These are phyloP conservation scores for Cydia splendana DNA, from an alignment of 1,140 invertebrate species.

Conservation along the genomic window DNA sequence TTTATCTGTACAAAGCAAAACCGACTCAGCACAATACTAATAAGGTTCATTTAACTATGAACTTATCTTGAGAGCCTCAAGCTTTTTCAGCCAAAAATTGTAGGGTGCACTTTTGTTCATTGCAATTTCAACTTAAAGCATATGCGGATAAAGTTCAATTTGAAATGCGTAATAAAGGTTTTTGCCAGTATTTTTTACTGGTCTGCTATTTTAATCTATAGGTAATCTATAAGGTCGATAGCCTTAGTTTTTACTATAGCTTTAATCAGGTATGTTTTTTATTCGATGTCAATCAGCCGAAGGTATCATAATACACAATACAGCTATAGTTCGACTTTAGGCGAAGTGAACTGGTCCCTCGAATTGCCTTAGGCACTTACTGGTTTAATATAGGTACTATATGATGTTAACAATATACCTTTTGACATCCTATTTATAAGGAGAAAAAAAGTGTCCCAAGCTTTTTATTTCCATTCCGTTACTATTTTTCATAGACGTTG, in stretches of 20 bases:
- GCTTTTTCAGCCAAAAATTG: not conserved
- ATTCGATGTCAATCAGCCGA: not conserved
- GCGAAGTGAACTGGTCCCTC: no score
- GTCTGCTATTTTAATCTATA: not conserved
- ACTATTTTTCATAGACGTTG: no score
- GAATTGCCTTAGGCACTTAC: no score
- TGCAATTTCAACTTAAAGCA: not conserved
- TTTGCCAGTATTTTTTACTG: not conserved
- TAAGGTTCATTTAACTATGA: not conserved
- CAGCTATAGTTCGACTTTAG: no score
- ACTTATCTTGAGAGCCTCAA: not conserved
- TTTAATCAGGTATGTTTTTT: not conserved
- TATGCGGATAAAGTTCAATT: not conserved
- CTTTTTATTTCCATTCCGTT: no score
- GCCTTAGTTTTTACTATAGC: not conserved
- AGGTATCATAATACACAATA: no score
- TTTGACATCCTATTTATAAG: no score
- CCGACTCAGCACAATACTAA: not conserved
- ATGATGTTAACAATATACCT: no score
- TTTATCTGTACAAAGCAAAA: not conserved
- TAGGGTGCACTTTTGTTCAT: not conserved
- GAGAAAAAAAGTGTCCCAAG: no score
- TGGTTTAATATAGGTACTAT: no score
- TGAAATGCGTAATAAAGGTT: not conserved
- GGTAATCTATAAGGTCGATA: conserved; percentile 7